Conservation (phyloP, 2,113 vertebrate genomes). For the Tylochromis polylepis region DNA sequence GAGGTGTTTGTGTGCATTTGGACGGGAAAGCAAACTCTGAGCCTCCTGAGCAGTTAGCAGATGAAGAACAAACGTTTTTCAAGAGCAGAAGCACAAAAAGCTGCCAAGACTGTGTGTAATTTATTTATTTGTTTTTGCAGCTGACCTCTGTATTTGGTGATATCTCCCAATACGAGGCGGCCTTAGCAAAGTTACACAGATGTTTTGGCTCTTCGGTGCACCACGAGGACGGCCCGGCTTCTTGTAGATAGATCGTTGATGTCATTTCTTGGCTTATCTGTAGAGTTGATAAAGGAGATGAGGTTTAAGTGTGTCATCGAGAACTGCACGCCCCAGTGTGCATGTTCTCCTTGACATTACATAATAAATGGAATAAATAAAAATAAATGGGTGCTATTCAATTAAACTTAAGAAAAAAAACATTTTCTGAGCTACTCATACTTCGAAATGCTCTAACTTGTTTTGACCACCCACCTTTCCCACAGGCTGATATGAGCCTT, state of each 20-base stretch:
- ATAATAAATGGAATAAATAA: background rate
- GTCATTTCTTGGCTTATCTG: background rate
- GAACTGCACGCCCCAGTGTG: background rate
- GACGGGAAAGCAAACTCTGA: background rate
- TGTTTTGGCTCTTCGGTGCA: background rate
- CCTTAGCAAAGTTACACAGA: background rate
- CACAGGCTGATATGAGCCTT: fast-evolving
- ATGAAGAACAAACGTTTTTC: background rate
- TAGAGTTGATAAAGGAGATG: background rate
- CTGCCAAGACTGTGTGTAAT: background rate
- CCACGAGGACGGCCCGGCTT: background rate
- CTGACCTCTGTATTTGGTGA: background rate
- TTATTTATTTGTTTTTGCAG: fast-evolving
- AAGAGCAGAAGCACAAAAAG: background rate
- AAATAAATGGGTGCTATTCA: background rate
- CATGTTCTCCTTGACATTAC: background rate
- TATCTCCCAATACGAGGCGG: background rate
- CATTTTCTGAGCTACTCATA: too few species aligned
- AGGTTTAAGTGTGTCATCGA: fast-evolving
- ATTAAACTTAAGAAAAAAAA: too few species aligned
- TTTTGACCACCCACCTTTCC: background rate
- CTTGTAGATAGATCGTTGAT: background rate
- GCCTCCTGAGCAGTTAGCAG: background rate
- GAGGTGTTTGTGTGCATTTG: background rate
- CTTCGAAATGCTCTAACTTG: background rate